phyloP scores from a whole-genome alignment of 2,888 invertebrate genomes.

The Ypsolopha sequella region DNA sequence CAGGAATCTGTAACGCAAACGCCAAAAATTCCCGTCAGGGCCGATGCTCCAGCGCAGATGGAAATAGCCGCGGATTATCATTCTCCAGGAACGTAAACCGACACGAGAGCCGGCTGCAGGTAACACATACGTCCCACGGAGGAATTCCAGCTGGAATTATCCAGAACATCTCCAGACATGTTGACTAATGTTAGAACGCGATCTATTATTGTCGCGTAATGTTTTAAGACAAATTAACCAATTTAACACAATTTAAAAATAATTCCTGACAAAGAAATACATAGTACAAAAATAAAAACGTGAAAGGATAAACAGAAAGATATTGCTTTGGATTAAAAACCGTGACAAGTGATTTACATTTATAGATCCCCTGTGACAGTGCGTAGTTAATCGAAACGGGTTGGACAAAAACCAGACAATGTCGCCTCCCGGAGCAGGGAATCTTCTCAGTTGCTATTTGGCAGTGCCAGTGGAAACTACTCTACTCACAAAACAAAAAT shows the following conservation, averaged over 20 bases:
- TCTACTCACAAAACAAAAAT: conserved; percentile 15
- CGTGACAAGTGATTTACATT: conserved; percentile 2
- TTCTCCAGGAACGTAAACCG: conserved; percentile 47
- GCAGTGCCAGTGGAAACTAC: conserved; percentile 27
- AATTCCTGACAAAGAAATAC: neutral
- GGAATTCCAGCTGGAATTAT: neutral
- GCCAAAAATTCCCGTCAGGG: conserved; percentile 5
- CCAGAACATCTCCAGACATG: neutral
- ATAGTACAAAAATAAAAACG: neutral
- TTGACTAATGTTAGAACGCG: neutral
- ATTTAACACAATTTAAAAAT: no score
- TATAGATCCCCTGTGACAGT: neutral
- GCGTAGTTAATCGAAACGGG: neutral
- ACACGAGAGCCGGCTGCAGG: conserved; percentile 37
- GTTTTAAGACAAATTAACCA: no score
- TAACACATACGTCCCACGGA: neutral
- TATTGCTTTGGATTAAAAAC: neutral
- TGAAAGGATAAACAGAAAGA: neutral
- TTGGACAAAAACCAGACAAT: neutral
- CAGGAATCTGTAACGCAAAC: no score
- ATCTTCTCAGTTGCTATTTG: conserved; percentile 36
- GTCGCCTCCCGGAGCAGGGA: neutral
- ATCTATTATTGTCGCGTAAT: no score
- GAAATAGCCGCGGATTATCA: conserved; percentile 54
- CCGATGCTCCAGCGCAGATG: conserved; percentile 21